Conservation (phyloP, 2,113 vertebrate species). For the Ginglymostoma cirratum region DNA sequence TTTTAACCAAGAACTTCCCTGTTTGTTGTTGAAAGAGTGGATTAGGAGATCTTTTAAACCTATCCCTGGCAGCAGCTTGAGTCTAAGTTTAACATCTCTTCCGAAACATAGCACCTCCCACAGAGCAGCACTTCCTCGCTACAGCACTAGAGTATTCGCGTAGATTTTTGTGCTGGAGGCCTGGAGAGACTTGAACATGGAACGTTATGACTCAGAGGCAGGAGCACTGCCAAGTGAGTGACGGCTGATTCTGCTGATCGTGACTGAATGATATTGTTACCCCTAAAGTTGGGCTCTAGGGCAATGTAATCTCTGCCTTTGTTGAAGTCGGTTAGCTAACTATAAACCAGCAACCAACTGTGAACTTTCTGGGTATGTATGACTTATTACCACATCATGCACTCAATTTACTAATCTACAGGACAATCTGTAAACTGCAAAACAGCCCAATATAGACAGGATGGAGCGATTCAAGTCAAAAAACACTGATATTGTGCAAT, state of each 20-base stretch:
- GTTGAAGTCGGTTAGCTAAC: neutral
- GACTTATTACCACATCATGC: neutral
- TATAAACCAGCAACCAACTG: neutral
- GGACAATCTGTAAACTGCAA: neutral
- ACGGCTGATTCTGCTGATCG: neutral
- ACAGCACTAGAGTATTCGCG: neutral
- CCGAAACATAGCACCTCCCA: neutral
- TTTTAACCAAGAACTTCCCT: neutral
- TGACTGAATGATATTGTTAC: neutral
- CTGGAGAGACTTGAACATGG: neutral
- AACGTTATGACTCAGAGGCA: neutral
- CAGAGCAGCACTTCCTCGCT: neutral
- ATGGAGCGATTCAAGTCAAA: neutral
- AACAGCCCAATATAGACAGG: neutral
- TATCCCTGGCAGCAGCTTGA: too few relatives aligned
- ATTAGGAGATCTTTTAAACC: neutral
- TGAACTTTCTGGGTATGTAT: neutral
- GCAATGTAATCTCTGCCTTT: neutral
- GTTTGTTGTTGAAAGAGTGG: neutral
- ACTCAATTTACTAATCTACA: neutral
- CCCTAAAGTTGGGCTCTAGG: neutral
- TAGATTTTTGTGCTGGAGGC: neutral
- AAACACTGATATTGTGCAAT: neutral
- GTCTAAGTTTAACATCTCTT: too few relatives aligned
- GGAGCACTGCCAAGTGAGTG: too few relatives aligned